Evolutionary conservation across 1,140 invertebrate species (phyloP).

Genomic region (Wiebesia pumilae): DNA sequence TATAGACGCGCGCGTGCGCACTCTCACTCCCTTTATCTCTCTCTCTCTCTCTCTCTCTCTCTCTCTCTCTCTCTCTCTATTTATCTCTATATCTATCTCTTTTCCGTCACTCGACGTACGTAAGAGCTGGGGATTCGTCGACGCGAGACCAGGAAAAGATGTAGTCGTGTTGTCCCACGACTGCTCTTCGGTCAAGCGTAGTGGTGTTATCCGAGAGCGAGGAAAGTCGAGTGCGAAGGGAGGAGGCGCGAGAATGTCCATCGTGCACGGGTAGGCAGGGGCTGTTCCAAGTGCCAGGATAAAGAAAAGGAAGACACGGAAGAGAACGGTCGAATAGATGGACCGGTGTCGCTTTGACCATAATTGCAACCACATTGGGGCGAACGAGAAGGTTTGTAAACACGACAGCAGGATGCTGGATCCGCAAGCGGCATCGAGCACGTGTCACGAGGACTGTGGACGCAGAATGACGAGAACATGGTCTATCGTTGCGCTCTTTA

Average conservation of each 20-base stretch:
- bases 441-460: neutral
- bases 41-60: no score
- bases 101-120: no score
- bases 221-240: neutral
- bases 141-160: neutral
- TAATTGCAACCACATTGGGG: slow-evolving; percentile 27
- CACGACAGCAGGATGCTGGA: neutral
- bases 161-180: neutral
- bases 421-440: neutral
- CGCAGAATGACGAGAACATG: neutral
- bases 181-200: neutral
- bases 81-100: no score
- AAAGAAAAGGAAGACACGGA: neutral
- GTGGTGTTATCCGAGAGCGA: no score
- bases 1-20: slow-evolving; percentile 56
- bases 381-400: neutral
- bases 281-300: neutral
- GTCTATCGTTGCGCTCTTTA: slow-evolving; percentile 61
- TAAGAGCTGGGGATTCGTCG: no score
- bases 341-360: slow-evolving; percentile 23
- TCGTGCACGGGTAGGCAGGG: neutral
- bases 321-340: neutral
- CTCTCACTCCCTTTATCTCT: slow-evolving; percentile 22
- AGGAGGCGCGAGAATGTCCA: neutral
- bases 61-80: no score